Evolutionary conservation across 2,888 invertebrate species (phyloP).

Genomic region (Laothoe populi): DNA sequence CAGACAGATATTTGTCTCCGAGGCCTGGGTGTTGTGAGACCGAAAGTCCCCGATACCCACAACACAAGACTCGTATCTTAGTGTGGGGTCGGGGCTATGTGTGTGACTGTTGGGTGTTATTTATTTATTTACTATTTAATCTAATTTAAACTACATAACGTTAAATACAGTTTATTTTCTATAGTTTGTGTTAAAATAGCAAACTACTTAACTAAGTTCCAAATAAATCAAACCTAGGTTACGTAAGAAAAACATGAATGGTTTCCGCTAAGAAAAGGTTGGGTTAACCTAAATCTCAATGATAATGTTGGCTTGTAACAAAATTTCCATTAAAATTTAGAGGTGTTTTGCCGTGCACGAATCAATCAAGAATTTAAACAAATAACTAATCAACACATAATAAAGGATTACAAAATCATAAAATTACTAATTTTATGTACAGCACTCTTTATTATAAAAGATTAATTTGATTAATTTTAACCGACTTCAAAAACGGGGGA

Average conservation of each 20-base stretch:
- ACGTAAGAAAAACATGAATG: constrained; percentile 4
- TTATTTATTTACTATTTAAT: too few relatives aligned
- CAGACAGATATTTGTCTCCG: too few relatives aligned
- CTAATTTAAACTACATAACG: too few relatives aligned
- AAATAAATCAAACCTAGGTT: background rate
- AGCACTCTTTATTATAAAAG: too few relatives aligned
- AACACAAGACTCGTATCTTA: too few relatives aligned
- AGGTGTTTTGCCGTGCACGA: constrained; percentile 2
- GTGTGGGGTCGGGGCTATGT: too few relatives aligned
- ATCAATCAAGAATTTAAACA: background rate
- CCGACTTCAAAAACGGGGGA: too few relatives aligned
- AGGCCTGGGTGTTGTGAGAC: too few relatives aligned
- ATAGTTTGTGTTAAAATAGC: background rate
- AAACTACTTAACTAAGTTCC: background rate
- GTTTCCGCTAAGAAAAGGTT: constrained; percentile 14
- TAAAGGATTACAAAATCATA: background rate
- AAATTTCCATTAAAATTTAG: constrained; percentile 16
- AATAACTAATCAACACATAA: background rate
- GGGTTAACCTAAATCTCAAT: background rate
- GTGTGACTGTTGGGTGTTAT: too few relatives aligned
- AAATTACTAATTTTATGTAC: background rate
- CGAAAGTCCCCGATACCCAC: too few relatives aligned
- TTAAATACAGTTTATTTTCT: too few relatives aligned
- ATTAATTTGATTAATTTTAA: too few relatives aligned
- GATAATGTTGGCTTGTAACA: constrained; percentile 12